Conservation (phyloP, 1,140 invertebrate species). For the Drosophila melanica region DNA sequence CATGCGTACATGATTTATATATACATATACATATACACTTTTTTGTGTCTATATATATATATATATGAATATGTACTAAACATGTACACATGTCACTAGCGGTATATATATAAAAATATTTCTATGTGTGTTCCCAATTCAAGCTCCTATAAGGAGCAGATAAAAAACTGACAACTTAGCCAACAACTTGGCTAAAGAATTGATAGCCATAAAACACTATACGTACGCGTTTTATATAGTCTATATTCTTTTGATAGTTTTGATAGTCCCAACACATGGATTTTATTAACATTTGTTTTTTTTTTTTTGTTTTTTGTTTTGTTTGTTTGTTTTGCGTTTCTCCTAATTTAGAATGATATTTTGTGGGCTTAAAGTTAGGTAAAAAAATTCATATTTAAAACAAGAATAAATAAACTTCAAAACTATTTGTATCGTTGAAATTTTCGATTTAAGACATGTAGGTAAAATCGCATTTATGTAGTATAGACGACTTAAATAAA, state of each 20-base stretch:
- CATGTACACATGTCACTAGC: constrained; percentile 1
- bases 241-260: constrained; percentile 42
- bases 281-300: constrained; percentile 15
- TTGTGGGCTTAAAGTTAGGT: constrained; percentile 37
- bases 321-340: constrained; percentile 25
- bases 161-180: constrained; percentile 44
- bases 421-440: constrained; percentile 28
- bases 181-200: constrained; percentile 37
- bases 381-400: constrained; percentile 39
- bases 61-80: constrained; percentile 9
- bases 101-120: constrained; percentile 65
- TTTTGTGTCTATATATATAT: background rate
- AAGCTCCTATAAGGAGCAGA: constrained; percentile 77
- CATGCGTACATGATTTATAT: background rate
- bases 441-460: constrained; percentile 27
- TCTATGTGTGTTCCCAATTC: constrained; percentile 64
- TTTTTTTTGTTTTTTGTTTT: constrained; percentile 15
- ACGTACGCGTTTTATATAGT: constrained; percentile 46
- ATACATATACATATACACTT: background rate
- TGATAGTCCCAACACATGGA: constrained; percentile 45
- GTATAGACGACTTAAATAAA: constrained; percentile 21
- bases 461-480: constrained; percentile 24
- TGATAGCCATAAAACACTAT: constrained; percentile 47
- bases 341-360: constrained; percentile 44
- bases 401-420: constrained; percentile 43